Conservation (phyloP, 2,113 vertebrate species). For the Melanocharis versteri region DNA sequence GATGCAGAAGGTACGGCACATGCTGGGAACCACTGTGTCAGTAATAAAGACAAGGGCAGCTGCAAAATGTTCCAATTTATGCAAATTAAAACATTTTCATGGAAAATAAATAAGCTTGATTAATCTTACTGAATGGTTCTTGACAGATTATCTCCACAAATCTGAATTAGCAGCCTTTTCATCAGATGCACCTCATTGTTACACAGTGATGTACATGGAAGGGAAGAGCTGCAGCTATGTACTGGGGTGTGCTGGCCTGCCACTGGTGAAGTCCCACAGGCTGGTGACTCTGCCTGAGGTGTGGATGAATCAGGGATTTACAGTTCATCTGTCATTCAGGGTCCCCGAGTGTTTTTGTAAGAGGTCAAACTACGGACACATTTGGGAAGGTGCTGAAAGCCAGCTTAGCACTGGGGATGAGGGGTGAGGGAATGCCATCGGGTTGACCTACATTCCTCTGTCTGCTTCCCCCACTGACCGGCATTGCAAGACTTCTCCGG, state of each 20-base stretch:
- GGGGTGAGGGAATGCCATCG: neutral
- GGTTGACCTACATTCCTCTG: neutral
- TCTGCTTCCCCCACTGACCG: neutral
- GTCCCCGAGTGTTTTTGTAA: neutral
- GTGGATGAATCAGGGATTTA: neutral
- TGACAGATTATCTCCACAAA: conserved; percentile 32
- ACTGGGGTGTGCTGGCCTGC: neutral
- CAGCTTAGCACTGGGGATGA: neutral
- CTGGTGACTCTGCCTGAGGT: neutral
- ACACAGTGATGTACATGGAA: neutral
- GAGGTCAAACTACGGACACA: neutral
- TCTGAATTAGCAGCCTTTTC: conserved; percentile 18
- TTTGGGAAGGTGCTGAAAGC: neutral
- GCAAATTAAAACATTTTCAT: conserved; percentile 62
- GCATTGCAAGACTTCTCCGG: neutral
- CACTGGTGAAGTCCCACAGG: neutral
- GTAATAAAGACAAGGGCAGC: conserved; percentile 50
- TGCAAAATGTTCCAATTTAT: conserved; percentile 62
- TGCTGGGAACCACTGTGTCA: conserved; percentile 9
- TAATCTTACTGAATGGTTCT: conserved; percentile 39
- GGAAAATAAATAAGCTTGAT: conserved; percentile 57
- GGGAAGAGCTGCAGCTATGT: neutral
- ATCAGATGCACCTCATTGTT: neutral
- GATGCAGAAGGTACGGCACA: conserved; percentile 35
- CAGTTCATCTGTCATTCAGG: neutral